A percentile compares a stretch with the other conserved stretches of the same genome.
phyloP scores from a whole-genome alignment of 1,140 invertebrate species.

The Orius insidiosus region DNA sequence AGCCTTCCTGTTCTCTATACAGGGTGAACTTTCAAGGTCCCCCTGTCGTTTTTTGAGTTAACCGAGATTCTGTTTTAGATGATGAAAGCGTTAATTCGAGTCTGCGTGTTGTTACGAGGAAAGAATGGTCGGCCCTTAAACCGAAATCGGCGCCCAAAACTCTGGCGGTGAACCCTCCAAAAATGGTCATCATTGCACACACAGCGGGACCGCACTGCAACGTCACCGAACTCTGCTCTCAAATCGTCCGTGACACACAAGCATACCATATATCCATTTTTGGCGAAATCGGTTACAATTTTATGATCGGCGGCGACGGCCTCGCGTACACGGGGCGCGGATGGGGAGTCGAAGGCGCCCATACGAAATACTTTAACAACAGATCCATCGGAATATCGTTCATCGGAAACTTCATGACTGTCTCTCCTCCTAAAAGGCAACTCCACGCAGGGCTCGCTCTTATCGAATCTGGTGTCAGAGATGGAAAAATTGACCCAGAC shows the following conservation, averaged over 20 bases:
- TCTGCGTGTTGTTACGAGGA: too few relatives aligned
- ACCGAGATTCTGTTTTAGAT: too few relatives aligned
- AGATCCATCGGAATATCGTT: slow-evolving; percentile 46
- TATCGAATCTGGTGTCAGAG: slow-evolving; percentile 40
- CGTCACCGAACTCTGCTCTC: neutral
- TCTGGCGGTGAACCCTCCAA: too few relatives aligned
- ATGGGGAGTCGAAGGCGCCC: slow-evolving; percentile 37
- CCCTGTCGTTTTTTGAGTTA: slow-evolving; percentile 20
- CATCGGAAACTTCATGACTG: slow-evolving; percentile 37
- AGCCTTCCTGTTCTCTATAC: too few relatives aligned
- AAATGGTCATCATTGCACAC: too few relatives aligned
- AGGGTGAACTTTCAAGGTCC: slow-evolving; percentile 25
- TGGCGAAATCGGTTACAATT: slow-evolving; percentile 55
- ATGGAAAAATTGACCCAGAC: slow-evolving; percentile 34
- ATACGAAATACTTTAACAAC: slow-evolving; percentile 41
- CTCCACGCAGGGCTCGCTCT: slow-evolving; percentile 37
- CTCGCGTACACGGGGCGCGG: slow-evolving; percentile 47
- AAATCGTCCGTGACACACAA: neutral
- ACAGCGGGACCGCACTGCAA: neutral
- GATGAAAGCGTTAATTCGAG: too few relatives aligned
- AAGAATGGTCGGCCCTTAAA: too few relatives aligned
- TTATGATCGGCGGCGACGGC: slow-evolving; percentile 59
- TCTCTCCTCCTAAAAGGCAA: slow-evolving; percentile 36
- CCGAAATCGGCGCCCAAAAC: too few relatives aligned
- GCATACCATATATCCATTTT: slow-evolving; percentile 26